Evolutionary conservation across 2,888 invertebrate species (phyloP).

Genomic region (Acanthoscelides obtectus): DNA sequence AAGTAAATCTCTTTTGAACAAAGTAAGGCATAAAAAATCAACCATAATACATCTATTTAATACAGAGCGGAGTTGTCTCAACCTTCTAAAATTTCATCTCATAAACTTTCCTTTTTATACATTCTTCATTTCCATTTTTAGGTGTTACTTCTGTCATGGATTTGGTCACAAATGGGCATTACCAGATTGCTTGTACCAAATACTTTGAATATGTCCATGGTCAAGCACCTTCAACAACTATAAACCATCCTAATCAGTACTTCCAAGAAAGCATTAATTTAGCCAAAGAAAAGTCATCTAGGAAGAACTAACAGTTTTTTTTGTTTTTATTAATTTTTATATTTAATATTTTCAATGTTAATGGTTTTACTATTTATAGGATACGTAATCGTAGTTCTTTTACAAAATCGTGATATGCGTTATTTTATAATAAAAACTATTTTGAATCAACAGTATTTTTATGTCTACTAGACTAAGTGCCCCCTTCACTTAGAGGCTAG

Average conservation of each 20-base stretch:
- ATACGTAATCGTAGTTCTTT: too few species aligned
- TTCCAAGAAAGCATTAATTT: conserved; percentile 68
- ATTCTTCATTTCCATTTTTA: conserved; percentile 38
- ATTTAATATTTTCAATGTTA: too few species aligned
- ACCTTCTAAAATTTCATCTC: background rate
- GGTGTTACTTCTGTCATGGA: conserved; percentile 68
- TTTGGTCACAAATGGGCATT: conserved; percentile 72
- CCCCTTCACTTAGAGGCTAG: too few species aligned
- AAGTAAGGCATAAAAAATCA: too few species aligned
- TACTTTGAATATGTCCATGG: conserved; percentile 73
- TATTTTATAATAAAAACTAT: background rate
- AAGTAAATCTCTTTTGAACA: too few species aligned
- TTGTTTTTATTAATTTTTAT: background rate
- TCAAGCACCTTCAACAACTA: conserved; percentile 59
- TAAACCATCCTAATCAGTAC: conserved; percentile 90
- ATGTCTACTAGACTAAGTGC: too few species aligned
- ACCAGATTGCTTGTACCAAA: conserved; percentile 83
- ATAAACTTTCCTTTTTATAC: conserved; percentile 20
- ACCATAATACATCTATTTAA: too few species aligned
- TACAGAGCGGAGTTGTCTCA: too few species aligned
- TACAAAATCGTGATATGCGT: too few species aligned
- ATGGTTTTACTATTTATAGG: too few species aligned
- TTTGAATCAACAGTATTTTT: background rate
- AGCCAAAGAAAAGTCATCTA: conserved; percentile 26
- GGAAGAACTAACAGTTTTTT: conserved; percentile 13